phyloP scores from a whole-genome alignment of 64 coral and sea anemone species.

The Trachythela sp. region DNA sequence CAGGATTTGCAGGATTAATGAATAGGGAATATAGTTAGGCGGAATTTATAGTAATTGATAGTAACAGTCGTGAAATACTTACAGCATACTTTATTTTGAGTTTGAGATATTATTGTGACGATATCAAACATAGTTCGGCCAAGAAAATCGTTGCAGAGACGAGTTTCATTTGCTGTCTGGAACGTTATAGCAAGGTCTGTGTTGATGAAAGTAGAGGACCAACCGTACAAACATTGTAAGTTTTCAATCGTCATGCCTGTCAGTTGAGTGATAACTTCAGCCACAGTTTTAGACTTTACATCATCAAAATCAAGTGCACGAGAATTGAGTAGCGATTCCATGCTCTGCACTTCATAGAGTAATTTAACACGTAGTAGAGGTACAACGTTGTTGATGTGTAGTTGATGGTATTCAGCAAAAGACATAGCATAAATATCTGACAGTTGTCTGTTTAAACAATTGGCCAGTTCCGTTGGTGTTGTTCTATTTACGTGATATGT shows the following conservation, averaged over 20 bases:
- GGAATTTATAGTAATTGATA: background rate
- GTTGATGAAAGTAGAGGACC: background rate
- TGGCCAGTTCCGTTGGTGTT: background rate
- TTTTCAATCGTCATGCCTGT: background rate
- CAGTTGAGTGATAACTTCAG: background rate
- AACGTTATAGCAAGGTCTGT: background rate
- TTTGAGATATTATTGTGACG: background rate
- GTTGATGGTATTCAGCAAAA: background rate
- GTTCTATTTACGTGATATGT: background rate
- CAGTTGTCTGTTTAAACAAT: background rate
- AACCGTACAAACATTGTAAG: background rate
- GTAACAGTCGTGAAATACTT: background rate
- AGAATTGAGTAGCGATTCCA: background rate
- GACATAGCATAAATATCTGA: background rate
- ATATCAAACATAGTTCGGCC: background rate
- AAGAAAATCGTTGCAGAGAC: background rate
- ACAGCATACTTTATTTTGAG: background rate
- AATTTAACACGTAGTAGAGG: background rate
- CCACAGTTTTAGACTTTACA: background rate
- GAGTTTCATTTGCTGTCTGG: background rate
- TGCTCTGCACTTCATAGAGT: background rate
- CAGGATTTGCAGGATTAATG: too few species aligned
- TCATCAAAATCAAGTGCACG: background rate
- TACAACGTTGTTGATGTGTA: background rate
- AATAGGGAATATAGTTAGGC: background rate